These are phyloP conservation scores for Leptothorax acervorum DNA, from an alignment of 2,888 invertebrate genomes.

Conservation along the genomic window DNA sequence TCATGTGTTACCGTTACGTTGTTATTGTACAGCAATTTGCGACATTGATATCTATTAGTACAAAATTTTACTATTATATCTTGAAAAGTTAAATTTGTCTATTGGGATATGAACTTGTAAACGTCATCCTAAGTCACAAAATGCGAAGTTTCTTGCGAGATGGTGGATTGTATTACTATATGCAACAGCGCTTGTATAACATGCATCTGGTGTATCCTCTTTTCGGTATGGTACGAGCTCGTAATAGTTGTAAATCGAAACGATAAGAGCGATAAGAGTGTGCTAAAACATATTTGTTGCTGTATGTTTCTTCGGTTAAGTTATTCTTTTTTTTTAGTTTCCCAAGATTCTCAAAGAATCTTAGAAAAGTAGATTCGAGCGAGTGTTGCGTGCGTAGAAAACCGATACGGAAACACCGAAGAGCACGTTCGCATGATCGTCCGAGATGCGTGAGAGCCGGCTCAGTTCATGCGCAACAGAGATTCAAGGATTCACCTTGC, in stretches of 20 bases:
- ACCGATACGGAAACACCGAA: neutral
- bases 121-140: neutral
- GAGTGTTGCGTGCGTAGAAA: slow-evolving; percentile 42
- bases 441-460: neutral
- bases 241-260: neutral
- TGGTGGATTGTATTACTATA: slow-evolving; percentile 75
- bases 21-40: neutral
- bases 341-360: slow-evolving; percentile 22
- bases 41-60: neutral
- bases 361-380: slow-evolving; percentile 42
- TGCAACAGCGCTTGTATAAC: slow-evolving; percentile 77
- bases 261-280: neutral
- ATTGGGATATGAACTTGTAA: neutral
- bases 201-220: slow-evolving; percentile 77
- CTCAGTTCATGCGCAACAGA: neutral
- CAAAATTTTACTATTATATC: slow-evolving; percentile 6
- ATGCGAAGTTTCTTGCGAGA: slow-evolving; percentile 53
- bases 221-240: slow-evolving; percentile 75
- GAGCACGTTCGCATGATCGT: neutral
- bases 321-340: slow-evolving; percentile 40
- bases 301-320: neutral
- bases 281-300: neutral
- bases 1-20: slow-evolving; percentile 2
- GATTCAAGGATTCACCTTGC: neutral
- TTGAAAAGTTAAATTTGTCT: neutral